Evolutionary conservation across 2,797 vertebrate species (phyloP).

Genomic region (Gallirallus australis): DNA sequence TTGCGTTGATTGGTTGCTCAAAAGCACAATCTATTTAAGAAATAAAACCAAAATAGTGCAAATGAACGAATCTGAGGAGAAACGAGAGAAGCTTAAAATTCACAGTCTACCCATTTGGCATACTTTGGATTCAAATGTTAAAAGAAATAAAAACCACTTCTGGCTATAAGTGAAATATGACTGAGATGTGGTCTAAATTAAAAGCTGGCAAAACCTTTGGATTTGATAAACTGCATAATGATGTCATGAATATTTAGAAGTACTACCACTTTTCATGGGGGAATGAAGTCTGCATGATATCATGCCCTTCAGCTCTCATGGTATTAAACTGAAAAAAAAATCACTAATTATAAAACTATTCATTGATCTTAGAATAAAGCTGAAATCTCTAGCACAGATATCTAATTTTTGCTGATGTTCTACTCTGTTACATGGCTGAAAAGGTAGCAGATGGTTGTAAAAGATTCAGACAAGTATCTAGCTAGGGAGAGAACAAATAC

Average conservation of each 20-base stretch:
- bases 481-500: conserved; percentile 20
- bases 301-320: not conserved
- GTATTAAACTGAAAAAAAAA: conserved; percentile 27
- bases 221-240: not conserved
- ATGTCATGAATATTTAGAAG: conserved; percentile 39
- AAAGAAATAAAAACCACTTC: not conserved
- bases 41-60: not conserved
- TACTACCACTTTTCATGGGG: not conserved
- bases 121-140: not conserved
- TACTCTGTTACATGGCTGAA: conserved; percentile 23
- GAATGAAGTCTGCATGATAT: not conserved
- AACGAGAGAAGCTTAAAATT: not conserved
- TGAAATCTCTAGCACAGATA: not conserved
- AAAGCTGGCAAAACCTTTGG: conserved; percentile 24
- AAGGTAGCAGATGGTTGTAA: conserved; percentile 46
- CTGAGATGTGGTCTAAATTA: conserved; percentile 29
- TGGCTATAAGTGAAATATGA: not conserved
- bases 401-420: conserved; percentile 22
- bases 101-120: not conserved
- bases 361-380: not conserved
- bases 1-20: not conserved
- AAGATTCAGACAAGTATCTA: conserved; percentile 29
- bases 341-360: conserved; percentile 20
- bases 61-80: not conserved
- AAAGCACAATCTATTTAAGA: conserved; percentile 3